Conservation (phyloP, 2,888 invertebrate species). For the Masnerella sp. region DNA sequence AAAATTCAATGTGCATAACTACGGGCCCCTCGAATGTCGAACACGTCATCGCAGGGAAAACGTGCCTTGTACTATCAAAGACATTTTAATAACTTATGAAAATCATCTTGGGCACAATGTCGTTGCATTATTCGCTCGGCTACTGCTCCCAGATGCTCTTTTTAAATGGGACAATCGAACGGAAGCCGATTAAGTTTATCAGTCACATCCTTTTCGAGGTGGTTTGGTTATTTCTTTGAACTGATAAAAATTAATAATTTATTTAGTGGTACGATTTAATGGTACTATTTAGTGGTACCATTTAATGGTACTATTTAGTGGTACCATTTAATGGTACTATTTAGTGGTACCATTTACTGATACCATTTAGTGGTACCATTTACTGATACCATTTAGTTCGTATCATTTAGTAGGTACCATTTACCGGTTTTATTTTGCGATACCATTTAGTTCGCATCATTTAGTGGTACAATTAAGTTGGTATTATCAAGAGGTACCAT, state of each 20-base stretch:
- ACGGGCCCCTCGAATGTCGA: slow-evolving; percentile 27
- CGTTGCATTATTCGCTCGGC: no score
- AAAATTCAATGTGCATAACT: slow-evolving; percentile 60
- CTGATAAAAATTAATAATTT: not conserved
- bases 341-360: not conserved
- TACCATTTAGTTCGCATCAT: no score
- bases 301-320: not conserved
- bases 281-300: not conserved
- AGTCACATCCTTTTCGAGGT: slow-evolving; percentile 17
- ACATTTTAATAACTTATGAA: slow-evolving; percentile 27
- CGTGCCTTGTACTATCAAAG: slow-evolving; percentile 18
- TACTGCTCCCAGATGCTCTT: no score
- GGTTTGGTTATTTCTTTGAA: not conserved
- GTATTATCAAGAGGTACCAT: no score
- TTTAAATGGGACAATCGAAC: slow-evolving; percentile 16
- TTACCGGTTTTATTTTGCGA: no score
- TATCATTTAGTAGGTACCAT: no score
- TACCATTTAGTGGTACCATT: not conserved
- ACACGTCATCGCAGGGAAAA: slow-evolving; percentile 40
- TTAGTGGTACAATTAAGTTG: no score
- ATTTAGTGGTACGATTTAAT: no score
- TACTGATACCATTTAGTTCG: no score
- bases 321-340: not conserved
- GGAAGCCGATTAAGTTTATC: slow-evolving; percentile 16
- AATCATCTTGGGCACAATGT: slow-evolving; percentile 9